phyloP scores from a whole-genome alignment of 2,888 invertebrate genomes.

The Orgyia antiqua region DNA sequence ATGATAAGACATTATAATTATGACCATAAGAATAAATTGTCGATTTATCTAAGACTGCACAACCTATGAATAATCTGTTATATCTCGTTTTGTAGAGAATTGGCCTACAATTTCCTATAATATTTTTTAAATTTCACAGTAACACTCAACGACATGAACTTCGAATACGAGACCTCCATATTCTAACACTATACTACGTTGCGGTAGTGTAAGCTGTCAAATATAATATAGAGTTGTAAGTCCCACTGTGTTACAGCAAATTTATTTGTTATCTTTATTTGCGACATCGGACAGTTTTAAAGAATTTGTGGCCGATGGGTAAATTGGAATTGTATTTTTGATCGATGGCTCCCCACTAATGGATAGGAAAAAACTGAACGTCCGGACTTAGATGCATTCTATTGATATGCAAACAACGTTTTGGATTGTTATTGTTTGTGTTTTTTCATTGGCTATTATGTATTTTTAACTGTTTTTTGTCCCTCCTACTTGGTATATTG shows the following conservation, averaged over 20 bases:
- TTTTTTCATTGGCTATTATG: slow-evolving; percentile 6
- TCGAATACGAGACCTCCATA: too few relatives aligned
- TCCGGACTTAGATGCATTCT: slow-evolving; percentile 40
- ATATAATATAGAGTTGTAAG: slow-evolving; percentile 29
- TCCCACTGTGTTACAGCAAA: slow-evolving; percentile 31
- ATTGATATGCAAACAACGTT: slow-evolving; percentile 48
- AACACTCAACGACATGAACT: too few relatives aligned
- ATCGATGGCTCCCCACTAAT: slow-evolving; percentile 61
- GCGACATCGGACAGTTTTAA: slow-evolving; percentile 52
- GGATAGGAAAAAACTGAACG: slow-evolving; percentile 43
- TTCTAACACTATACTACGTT: too few relatives aligned
- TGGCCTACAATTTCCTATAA: too few relatives aligned
- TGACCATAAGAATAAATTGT: too few relatives aligned
- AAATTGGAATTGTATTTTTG: slow-evolving; percentile 71
- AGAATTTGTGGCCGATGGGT: slow-evolving; percentile 72
- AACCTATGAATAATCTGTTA: too few relatives aligned
- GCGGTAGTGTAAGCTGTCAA: too few relatives aligned
- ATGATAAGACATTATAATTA: too few relatives aligned
- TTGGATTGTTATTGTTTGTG: slow-evolving; percentile 26
- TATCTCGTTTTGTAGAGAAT: too few relatives aligned
- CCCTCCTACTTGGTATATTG: too few relatives aligned
- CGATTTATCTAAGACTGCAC: too few relatives aligned
- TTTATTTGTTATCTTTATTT: slow-evolving; percentile 56
- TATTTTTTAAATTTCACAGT: too few relatives aligned
- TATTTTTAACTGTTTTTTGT: background rate